Conservation (phyloP, 2,797 vertebrate species). For the Geotrypetes seraphini region DNA sequence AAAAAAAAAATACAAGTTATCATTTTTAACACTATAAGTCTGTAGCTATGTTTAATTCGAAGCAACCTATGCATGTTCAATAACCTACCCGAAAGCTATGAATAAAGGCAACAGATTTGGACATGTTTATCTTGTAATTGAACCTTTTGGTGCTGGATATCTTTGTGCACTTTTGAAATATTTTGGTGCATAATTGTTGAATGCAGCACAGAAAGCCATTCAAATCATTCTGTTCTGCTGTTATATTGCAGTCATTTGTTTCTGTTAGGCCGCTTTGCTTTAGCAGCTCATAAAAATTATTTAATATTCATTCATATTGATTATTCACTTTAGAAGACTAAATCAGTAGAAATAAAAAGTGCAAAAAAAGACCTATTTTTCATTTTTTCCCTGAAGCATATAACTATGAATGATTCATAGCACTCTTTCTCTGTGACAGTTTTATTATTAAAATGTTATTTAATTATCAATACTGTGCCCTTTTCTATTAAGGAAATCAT, state of each 20-base stretch:
- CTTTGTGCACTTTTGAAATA: neutral
- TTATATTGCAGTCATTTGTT: slow-evolving; percentile 2
- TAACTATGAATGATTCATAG: slow-evolving; percentile 43
- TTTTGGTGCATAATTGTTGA: neutral
- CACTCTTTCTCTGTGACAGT: slow-evolving; percentile 29
- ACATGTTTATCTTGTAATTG: too few relatives aligned
- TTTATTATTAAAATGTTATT: slow-evolving; percentile 54
- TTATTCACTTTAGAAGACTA: slow-evolving; percentile 9
- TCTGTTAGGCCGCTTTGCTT: neutral
- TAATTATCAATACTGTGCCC: slow-evolving; percentile 44
- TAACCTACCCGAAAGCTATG: too few relatives aligned
- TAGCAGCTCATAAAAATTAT: slow-evolving; percentile 10
- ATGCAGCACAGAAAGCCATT: slow-evolving; percentile 1
- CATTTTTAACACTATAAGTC: too few relatives aligned
- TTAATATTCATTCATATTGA: slow-evolving; percentile 8
- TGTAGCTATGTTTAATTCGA: too few relatives aligned
- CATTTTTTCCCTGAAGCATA: slow-evolving; percentile 34
- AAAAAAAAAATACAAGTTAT: too few relatives aligned
- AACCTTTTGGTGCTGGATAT: neutral
- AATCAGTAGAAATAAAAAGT: slow-evolving; percentile 7
- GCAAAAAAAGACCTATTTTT: slow-evolving; percentile 20
- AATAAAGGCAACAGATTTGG: too few relatives aligned
- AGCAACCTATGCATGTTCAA: too few relatives aligned
- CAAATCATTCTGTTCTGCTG: neutral
- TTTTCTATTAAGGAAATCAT: slow-evolving; percentile 44